These are phyloP conservation scores for Caiman crocodilus DNA, from an alignment of 2,797 vertebrate genomes.

Conservation along the genomic window DNA sequence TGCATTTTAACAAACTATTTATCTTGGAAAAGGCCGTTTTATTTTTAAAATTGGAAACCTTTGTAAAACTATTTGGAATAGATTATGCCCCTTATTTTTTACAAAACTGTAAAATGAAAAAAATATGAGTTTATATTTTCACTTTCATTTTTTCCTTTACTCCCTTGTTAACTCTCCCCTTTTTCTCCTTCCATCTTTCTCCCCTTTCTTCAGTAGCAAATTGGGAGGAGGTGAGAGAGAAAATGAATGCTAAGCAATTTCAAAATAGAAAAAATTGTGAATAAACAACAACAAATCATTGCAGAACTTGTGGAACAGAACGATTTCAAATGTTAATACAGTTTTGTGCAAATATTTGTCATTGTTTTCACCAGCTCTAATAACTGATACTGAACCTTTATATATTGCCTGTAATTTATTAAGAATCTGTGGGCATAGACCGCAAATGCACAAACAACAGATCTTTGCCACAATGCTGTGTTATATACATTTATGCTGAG, in stretches of 20 bases:
- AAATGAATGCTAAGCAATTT: neutral
- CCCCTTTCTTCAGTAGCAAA: neutral
- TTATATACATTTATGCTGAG: neutral
- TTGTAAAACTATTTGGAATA: too few species aligned
- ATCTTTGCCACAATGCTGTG: neutral
- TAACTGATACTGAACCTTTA: conserved; percentile 43
- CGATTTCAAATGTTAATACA: neutral
- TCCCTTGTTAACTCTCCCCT: neutral
- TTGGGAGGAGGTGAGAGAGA: neutral
- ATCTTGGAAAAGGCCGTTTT: neutral
- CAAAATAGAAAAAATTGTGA: neutral
- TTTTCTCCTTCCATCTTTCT: neutral
- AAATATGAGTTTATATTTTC: neutral
- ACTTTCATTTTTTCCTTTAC: neutral
- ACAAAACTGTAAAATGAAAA: neutral
- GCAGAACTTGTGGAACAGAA: neutral
- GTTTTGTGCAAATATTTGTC: neutral
- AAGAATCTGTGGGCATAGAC: conserved; percentile 68
- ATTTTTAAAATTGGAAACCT: neutral
- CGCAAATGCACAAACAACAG: neutral
- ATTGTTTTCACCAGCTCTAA: conserved; percentile 9
- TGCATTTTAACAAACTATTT: neutral
- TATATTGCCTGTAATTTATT: conserved; percentile 55
- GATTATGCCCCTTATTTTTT: neutral
- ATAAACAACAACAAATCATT: neutral